Evolutionary conservation across 1,140 invertebrate species (phyloP).

Genomic region (Condylostylus longicornis): DNA sequence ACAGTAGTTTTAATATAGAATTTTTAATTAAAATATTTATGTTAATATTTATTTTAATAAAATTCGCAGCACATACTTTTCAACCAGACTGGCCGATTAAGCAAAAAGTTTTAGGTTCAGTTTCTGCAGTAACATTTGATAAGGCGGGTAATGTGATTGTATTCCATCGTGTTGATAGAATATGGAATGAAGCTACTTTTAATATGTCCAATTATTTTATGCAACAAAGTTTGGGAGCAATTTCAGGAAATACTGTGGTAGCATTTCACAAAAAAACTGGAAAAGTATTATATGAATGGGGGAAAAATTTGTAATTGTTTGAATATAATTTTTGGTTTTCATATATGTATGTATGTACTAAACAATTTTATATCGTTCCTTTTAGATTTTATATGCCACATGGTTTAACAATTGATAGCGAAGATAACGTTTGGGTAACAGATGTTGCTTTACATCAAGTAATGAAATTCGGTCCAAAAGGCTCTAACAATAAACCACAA

Average conservation of each 20-base stretch:
- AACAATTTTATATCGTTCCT: slow-evolving; percentile 11
- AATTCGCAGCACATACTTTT: slow-evolving; percentile 20
- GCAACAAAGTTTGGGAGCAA: slow-evolving; percentile 46
- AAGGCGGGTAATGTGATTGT: slow-evolving; percentile 56
- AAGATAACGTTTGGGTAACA: slow-evolving; percentile 77
- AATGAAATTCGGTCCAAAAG: slow-evolving; percentile 48
- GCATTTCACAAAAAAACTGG: slow-evolving; percentile 56
- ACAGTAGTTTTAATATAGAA: slow-evolving; percentile 1
- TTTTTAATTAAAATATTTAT: background rate
- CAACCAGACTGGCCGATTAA: slow-evolving; percentile 37
- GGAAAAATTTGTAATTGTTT: slow-evolving; percentile 58
- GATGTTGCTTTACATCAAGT: slow-evolving; percentile 88
- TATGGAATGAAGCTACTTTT: slow-evolving; percentile 58
- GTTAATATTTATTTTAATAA: background rate
- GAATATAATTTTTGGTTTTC: no score
- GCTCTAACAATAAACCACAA: slow-evolving; percentile 27
- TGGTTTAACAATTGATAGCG: slow-evolving; percentile 70
- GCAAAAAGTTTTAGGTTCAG: slow-evolving; percentile 49
- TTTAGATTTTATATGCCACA: slow-evolving; percentile 84
- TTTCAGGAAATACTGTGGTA: slow-evolving; percentile 55
- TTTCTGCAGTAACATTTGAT: slow-evolving; percentile 66
- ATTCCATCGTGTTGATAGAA: slow-evolving; percentile 64
- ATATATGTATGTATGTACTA: no score
- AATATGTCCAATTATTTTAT: slow-evolving; percentile 42
- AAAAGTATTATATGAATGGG: slow-evolving; percentile 57